phyloP scores from a whole-genome alignment of 2,797 vertebrate genomes.

The Columba guinea region DNA sequence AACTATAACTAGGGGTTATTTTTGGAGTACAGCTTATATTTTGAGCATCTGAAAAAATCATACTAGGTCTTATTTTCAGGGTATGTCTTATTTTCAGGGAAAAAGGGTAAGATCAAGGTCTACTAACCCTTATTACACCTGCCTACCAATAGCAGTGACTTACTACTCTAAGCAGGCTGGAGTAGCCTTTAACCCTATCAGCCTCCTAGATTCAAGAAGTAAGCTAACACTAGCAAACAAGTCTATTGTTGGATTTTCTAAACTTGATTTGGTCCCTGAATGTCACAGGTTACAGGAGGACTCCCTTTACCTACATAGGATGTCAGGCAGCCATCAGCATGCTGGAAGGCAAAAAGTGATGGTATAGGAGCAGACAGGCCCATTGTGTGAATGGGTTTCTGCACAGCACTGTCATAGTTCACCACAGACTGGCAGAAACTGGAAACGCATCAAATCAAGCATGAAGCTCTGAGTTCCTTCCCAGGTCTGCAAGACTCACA shows the following conservation, averaged over 20 bases:
- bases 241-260: not conserved
- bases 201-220: not conserved
- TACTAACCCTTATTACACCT: not conserved
- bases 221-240: not conserved
- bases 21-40: too few relatives aligned
- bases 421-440: not conserved
- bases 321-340: not conserved
- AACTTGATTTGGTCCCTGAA: not conserved
- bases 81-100: too few relatives aligned
- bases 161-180: not conserved
- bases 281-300: not conserved
- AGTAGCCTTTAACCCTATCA: not conserved
- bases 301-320: not conserved
- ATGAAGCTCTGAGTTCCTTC: not conserved
- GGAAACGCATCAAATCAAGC: not conserved
- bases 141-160: not conserved
- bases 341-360: not conserved
- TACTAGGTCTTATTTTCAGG: too few relatives aligned
- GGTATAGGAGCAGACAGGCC: not conserved
- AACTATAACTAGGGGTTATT: too few relatives aligned
- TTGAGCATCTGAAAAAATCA: too few relatives aligned
- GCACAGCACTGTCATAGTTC: not conserved
- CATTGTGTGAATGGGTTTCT: not conserved
- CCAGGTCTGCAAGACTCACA: not conserved
- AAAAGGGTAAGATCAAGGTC: not conserved